phyloP scores from a whole-genome alignment of 2,113 vertebrate species.

The Ctenomys sociabilis region DNA sequence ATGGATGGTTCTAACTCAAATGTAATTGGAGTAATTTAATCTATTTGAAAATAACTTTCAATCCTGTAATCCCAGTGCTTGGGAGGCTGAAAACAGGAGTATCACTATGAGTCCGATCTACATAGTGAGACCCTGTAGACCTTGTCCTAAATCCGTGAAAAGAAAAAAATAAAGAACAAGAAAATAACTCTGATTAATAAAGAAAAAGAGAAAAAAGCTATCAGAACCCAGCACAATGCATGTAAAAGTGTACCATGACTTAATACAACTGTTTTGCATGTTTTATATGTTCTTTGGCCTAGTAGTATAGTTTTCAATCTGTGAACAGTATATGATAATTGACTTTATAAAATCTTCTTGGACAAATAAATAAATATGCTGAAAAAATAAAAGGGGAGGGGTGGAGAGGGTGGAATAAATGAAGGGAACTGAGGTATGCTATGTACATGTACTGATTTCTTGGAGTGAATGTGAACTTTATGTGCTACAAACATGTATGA shows the following conservation, averaged over 20 bases:
- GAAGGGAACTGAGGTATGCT: neutral
- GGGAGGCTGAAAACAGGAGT: too few species aligned
- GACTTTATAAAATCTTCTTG: neutral
- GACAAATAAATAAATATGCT: neutral
- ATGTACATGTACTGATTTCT: neutral
- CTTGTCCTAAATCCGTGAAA: too few species aligned
- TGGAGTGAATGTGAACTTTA: neutral
- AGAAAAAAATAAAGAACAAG: neutral
- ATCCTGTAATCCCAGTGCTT: too few species aligned
- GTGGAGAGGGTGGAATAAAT: neutral
- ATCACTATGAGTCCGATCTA: too few species aligned
- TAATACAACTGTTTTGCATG: neutral
- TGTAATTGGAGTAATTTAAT: neutral
- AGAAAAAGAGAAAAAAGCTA: neutral
- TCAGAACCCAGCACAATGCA: neutral
- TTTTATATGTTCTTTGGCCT: neutral
- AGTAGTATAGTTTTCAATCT: neutral
- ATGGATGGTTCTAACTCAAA: neutral
- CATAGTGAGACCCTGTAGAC: too few species aligned
- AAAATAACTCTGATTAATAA: conserved; percentile 12
- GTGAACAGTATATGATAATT: neutral
- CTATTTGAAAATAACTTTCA: conserved; percentile 22
- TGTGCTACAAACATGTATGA: neutral
- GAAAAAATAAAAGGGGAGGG: neutral
- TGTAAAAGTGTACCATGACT: neutral